A percentile compares a stretch with the other conserved stretches of the same genome.
These are phyloP conservation scores for Sinhomidia bicolor DNA, from an alignment of 2,888 invertebrate species.

Conservation along the genomic window DNA sequence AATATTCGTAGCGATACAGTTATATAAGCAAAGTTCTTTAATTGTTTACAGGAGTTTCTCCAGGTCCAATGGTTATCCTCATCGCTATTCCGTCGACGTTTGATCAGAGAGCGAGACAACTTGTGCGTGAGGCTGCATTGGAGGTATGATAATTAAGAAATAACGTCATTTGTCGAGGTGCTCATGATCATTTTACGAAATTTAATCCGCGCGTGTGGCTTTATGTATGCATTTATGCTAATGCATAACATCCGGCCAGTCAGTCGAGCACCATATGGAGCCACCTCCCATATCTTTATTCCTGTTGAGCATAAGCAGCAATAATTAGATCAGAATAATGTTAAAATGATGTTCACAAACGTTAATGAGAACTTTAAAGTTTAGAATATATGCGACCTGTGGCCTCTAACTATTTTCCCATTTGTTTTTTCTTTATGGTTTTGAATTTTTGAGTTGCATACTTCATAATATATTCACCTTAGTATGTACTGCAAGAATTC, in stretches of 20 bases:
- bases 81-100: constrained; percentile 76
- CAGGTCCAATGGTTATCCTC: constrained; percentile 69
- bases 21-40: neutral
- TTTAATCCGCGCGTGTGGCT: neutral
- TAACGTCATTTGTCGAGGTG: neutral
- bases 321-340: no score
- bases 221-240: constrained; percentile 27
- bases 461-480: no score
- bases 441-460: no score
- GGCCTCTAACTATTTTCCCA: no score
- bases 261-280: neutral
- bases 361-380: no score
- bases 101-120: constrained; percentile 76
- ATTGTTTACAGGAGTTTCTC: constrained; percentile 64
- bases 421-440: no score
- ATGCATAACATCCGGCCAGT: constrained; percentile 11
- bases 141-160: constrained; percentile 75
- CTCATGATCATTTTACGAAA: neutral
- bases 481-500: no score
- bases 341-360: no score
- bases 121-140: constrained; percentile 80
- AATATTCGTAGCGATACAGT: neutral
- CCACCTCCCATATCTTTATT: neutral
- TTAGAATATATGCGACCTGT: no score
- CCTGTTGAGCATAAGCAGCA: no score